Base-by-base conservation (phyloP, 2,113 vertebrate species). In the Dromas ardeola region DNA sequence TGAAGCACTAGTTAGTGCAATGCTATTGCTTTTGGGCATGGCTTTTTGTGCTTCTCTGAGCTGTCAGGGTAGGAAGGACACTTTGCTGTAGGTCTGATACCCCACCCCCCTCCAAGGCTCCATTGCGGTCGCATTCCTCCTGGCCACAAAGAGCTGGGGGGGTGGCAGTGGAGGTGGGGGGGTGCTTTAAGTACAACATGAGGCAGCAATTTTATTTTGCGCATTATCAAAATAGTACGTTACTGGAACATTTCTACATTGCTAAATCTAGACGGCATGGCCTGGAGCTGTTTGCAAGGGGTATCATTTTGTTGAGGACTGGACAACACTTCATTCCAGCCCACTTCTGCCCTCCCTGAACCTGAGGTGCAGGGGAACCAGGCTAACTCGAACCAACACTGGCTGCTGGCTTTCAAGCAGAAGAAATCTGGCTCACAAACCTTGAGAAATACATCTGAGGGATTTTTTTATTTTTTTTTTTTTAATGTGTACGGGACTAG, bases 81-180 rank as follows among this genome's bases (percentile, higher is more conserved):
- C 84, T 91, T 95, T 47, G 58, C 84, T 96, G 89, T 93, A 94
- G 95, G 97, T 95, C 91, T 77, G 49, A 62, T 85, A 56, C 56
- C 50, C 52, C 61, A 70, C 72, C 50, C 63, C 18, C 30, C 32
- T 27, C 52, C 52, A 53, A 45, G 65, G n/a, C 88, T 93, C 56
- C 38, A 30, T 25, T 13, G 7, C 1, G 17, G 61, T 63, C 61
- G 82, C 69, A 85, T 95, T 96, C 55, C 49, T 92, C n/a, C 38
- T 50, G n/a, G 71, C 47, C 77, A 77, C 77, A 93, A 27, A 93
- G 43, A 90, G 25, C 42, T 53, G 40, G 6, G 10, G 20, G 13
- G 42, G 19, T 26, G 61, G 63, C 42, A 15, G 20, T 69, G 63
- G 38, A 55, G 22, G 52, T 62, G 32, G 40, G 40, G n/a, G 61